Conservation (phyloP, 2,797 vertebrate genomes). For the Sebastes taczanowskii region DNA sequence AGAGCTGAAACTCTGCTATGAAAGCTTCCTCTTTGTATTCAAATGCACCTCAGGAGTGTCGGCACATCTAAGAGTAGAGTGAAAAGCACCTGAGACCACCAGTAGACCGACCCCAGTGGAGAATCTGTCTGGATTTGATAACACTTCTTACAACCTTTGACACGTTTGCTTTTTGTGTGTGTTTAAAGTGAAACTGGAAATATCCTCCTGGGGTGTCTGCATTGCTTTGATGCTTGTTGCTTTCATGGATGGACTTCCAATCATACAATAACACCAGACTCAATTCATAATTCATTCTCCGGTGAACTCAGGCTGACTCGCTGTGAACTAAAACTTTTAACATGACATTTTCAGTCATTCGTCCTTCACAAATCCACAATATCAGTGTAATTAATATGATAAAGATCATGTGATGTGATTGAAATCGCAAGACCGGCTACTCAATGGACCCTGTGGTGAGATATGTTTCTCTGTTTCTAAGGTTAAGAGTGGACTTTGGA, state of each 20-base stretch:
- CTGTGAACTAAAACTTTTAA: not conserved
- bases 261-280: not conserved
- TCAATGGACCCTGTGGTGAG: not conserved
- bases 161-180: not conserved
- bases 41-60: not conserved
- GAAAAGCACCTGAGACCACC: not conserved
- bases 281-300: not conserved
- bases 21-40: constrained; percentile 3
- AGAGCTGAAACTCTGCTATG: not conserved
- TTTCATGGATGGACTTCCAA: not conserved
- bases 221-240: not conserved
- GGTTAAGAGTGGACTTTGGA: not conserved
- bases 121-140: constrained; percentile 2
- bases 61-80: not conserved
- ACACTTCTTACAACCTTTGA: not conserved
- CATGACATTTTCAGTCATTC: not conserved
- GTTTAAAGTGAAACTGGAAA: constrained; percentile 3
- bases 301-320: constrained; percentile 6
- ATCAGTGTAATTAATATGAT: not conserved
- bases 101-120: not conserved
- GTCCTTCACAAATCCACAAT: not conserved
- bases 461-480: not conserved
- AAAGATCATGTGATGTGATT: not conserved
- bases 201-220: not conserved
- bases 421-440: not conserved